Evolutionary conservation across 2,888 invertebrate species (phyloP), one percentile per base, ranked within the genome.

Genomic region (Drosophila merina): DNA sequence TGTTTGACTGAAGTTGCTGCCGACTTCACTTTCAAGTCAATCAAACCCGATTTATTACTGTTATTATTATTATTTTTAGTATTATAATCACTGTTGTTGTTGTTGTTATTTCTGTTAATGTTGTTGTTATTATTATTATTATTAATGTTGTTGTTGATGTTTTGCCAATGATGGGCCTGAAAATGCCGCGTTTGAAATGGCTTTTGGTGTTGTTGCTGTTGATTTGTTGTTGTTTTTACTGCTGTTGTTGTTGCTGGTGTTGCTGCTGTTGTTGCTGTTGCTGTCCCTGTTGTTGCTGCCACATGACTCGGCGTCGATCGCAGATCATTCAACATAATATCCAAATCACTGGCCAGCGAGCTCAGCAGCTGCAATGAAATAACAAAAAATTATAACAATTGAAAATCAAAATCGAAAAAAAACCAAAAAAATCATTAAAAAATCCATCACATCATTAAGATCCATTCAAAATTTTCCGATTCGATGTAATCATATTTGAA

Each of bases 301-400:
- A 75, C 72, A 72, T 89, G 89, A 74, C 88, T 89, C 10, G 94
- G 94, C 62, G 95, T 94, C 78, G 96, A 95, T 89, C 96, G 96
- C 69, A 97, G 93, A 91, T 97, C 96, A 86, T 94, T 95, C 87
- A 97, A 94, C 96, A 96, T 96, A 85, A 95, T 95, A 92, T 97
- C 97, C 93, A 97, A 93, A 93, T 97, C 97, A 88, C 94, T 95
- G 72, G 97, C 97, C 88, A 97, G 92, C 62, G 95, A 95, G 92
- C 95, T 96, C 91, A 96, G 94, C 91, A 96, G 93, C 96, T 96
- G 94, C 44, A 94, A 68, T 44, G 10, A 25, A 33, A 49, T 14
- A 28, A 49, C 12, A 9, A 40, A 38, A 1, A 33, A 20, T 14
- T 6, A 28, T 40, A 5, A 57, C 25, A 31, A 7, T 42, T 14